Conservation (phyloP, 1,140 invertebrate species). For the Philotrypesis tridentata region DNA sequence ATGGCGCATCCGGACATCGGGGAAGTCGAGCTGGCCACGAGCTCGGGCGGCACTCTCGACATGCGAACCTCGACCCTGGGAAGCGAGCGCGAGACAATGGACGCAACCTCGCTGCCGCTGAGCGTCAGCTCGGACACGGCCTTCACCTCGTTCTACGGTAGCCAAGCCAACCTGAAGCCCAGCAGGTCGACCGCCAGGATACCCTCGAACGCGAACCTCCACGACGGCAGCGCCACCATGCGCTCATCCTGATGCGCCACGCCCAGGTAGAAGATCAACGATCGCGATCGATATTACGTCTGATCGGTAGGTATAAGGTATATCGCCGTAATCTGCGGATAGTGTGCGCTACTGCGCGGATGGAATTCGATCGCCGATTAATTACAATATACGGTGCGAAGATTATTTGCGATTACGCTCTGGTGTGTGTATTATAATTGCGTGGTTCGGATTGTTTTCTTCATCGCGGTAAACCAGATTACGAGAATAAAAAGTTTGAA, state of each 20-base stretch:
- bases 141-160: conserved; percentile 81
- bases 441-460: too few species aligned
- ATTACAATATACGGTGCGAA: too few species aligned
- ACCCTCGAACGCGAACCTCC: conserved; percentile 57
- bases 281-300: conserved; percentile 28
- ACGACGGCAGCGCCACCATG: conserved; percentile 52
- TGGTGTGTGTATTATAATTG: too few species aligned
- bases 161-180: conserved; percentile 65
- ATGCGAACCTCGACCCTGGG: conserved; percentile 66
- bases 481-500: too few species aligned
- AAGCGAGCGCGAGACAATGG: conserved; percentile 67
- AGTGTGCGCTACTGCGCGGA: background rate
- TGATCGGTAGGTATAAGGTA: background rate
- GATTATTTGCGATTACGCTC: too few species aligned
- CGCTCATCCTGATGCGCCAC: conserved; percentile 56
- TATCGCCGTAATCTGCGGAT: too few species aligned
- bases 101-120: conserved; percentile 65
- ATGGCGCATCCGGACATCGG: conserved; percentile 67
- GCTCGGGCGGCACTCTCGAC: conserved; percentile 67
- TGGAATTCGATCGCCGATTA: too few species aligned
- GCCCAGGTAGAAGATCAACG: conserved; percentile 24
- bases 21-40: conserved; percentile 69
- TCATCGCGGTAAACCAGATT: too few species aligned
- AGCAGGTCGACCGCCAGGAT: conserved; percentile 58
- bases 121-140: conserved; percentile 79